Evolutionary conservation across 2,113 vertebrate species (phyloP), one percentile per base, ranked within the genome.

Genomic region (human): DNA sequence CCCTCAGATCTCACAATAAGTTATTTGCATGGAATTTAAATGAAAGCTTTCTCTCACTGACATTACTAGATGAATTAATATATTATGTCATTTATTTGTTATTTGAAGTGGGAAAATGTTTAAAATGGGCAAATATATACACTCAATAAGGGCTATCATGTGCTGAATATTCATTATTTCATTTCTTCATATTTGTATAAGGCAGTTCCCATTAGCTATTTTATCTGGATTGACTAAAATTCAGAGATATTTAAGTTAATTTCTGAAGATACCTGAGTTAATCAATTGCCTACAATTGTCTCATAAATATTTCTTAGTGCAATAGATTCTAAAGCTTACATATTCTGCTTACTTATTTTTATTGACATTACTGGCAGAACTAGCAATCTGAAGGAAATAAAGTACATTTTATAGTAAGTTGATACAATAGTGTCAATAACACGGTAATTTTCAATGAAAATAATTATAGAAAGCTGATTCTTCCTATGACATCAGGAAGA

Each of bases 301-400:
- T 95, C 43, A 81, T 11, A 92, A 93, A 75, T 94, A 92, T 45
- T 43, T 22, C 10, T 92, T 38, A 50, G 23, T 20, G 20, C 73
- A 59, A 95, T 73, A 27, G 3, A 79, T 90, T 3, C 30, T 20
- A 57, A 82, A 52, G 18, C 25, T 78, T 85, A 48, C 1, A 55
- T 35, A 79, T 6, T 40, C 23, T 3, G 57, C 13, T 85, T 40
- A 20, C 12, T 61, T 86, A 48, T 80, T 90, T 94, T 95, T 89
- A 86, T 50, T 81, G 27, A 80, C 17, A 73, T 45, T 79, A 38
- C 35, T 52, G 40, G 30, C 3, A 66, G 70, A 95, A 66, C 27
- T 91, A 84, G 18, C 30, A 79, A 87, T 83, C n/a, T 38, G 68
- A 80, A 90, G n/a, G 32, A 92, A 91, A 76, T 32, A 86, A 86